These are phyloP conservation scores for Pluvianellus socialis DNA, from an alignment of 2,113 vertebrate species.

Conservation along the genomic window DNA sequence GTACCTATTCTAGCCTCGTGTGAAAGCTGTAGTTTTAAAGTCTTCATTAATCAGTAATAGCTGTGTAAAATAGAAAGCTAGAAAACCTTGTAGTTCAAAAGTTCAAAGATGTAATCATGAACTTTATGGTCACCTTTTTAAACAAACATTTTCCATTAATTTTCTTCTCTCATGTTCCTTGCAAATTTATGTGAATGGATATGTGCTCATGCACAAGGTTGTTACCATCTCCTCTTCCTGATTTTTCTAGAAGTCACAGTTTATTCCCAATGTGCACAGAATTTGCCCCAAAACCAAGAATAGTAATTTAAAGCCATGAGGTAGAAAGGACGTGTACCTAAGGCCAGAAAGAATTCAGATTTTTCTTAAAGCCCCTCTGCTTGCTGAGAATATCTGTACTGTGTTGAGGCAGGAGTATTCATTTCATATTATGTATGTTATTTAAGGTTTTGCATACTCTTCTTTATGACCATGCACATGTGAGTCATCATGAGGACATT, in stretches of 20 bases:
- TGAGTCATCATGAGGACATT: neutral
- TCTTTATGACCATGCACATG: neutral
- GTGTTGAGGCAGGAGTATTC: neutral
- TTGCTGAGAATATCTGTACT: neutral
- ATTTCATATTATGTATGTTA: neutral
- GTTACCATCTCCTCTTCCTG: fast-evolving
- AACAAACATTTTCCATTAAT: neutral
- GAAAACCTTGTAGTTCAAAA: neutral
- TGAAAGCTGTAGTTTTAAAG: neutral
- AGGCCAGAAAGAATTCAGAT: neutral
- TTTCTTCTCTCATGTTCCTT: neutral
- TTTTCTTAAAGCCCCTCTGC: neutral
- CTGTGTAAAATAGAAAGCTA: neutral
- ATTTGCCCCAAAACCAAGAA: neutral
- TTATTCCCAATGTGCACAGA: neutral
- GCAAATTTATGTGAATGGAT: neutral
- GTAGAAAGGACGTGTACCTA: neutral
- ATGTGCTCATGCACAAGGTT: neutral
- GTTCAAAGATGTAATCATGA: neutral
- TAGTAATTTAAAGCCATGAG: neutral
- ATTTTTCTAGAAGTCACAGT: neutral
- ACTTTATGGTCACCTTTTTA: neutral
- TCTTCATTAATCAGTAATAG: neutral
- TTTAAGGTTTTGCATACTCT: neutral
- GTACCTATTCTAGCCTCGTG: neutral